Conservation (phyloP, 2,113 vertebrate species). For the Platichthys stellatus region DNA sequence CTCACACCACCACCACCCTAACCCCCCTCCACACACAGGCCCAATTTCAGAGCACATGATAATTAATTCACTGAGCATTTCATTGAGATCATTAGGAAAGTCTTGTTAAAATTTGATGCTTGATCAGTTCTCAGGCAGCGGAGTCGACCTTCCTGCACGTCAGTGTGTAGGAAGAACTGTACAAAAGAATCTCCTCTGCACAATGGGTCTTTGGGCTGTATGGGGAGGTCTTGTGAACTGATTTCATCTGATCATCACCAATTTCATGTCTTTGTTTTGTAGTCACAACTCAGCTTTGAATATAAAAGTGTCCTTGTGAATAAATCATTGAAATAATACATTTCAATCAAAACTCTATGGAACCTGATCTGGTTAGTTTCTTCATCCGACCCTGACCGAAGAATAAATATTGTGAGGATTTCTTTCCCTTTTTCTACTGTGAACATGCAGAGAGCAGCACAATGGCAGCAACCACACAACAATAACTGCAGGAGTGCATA, state of each 20-base stretch:
- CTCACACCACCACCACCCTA: too few species aligned
- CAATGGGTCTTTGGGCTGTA: too few species aligned
- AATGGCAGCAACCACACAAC: background rate
- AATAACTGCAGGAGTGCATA: too few species aligned
- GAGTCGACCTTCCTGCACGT: background rate
- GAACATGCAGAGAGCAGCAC: too few species aligned
- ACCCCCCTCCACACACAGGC: conserved; percentile 35
- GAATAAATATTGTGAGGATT: too few species aligned
- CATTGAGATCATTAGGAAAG: conserved; percentile 73
- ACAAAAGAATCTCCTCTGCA: too few species aligned
- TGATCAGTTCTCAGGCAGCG: conserved; percentile 53
- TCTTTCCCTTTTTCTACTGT: too few species aligned
- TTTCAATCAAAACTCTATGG: background rate
- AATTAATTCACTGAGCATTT: conserved; percentile 76
- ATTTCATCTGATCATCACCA: background rate
- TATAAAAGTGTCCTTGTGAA: background rate
- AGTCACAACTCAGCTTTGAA: background rate
- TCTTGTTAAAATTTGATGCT: conserved; percentile 77
- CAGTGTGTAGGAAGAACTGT: background rate
- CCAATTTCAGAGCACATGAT: conserved; percentile 54
- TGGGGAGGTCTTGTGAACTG: background rate
- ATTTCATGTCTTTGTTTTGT: background rate
- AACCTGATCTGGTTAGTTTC: too few species aligned
- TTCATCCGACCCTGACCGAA: too few species aligned
- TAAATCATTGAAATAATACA: background rate